Percentiles rank a stretch among this genome's conserved stretches.
Conservation (phyloP, 2,888 invertebrate species). For the Chouioia cunea region DNA sequence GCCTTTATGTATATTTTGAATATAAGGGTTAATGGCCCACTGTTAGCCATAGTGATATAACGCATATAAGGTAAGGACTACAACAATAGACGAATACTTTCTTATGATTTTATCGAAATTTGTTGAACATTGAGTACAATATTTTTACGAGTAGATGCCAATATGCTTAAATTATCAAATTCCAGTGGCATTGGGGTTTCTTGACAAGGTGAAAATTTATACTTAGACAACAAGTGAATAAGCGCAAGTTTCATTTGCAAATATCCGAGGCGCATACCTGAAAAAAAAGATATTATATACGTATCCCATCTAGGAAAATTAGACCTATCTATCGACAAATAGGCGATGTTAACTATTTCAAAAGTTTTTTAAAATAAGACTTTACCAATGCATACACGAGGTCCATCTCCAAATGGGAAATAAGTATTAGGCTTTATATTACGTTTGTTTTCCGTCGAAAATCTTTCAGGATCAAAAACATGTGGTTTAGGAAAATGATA, state of each 20-base stretch:
- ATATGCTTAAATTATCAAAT: slow-evolving; percentile 51
- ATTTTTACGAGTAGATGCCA: slow-evolving; percentile 50
- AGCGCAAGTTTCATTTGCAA: slow-evolving; percentile 59
- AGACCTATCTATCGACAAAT: too few species aligned
- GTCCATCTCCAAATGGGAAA: slow-evolving; percentile 65
- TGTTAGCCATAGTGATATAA: too few species aligned
- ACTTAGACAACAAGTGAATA: slow-evolving; percentile 54
- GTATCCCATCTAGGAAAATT: too few species aligned
- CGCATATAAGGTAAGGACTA: too few species aligned
- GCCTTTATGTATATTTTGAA: too few species aligned
- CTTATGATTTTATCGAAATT: too few species aligned
- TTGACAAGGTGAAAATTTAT: slow-evolving; percentile 54
- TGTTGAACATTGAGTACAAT: slow-evolving; percentile 52
- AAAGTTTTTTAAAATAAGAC: background rate
- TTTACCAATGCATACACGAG: slow-evolving; percentile 64
- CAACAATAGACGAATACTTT: too few species aligned
- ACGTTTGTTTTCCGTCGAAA: slow-evolving; percentile 61
- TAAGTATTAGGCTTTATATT: slow-evolving; percentile 55
- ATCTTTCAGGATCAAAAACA: slow-evolving; percentile 67
- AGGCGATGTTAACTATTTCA: too few species aligned
- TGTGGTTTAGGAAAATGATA: slow-evolving; percentile 65
- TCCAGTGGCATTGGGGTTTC: slow-evolving; percentile 55
- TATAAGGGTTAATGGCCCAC: too few species aligned
- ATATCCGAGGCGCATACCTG: slow-evolving; percentile 59
- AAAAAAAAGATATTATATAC: too few species aligned